A percentile compares a stretch with the other conserved stretches of the same genome.
phyloP scores from a whole-genome alignment of 2,888 invertebrate genomes.

The Dryobota labecula region DNA sequence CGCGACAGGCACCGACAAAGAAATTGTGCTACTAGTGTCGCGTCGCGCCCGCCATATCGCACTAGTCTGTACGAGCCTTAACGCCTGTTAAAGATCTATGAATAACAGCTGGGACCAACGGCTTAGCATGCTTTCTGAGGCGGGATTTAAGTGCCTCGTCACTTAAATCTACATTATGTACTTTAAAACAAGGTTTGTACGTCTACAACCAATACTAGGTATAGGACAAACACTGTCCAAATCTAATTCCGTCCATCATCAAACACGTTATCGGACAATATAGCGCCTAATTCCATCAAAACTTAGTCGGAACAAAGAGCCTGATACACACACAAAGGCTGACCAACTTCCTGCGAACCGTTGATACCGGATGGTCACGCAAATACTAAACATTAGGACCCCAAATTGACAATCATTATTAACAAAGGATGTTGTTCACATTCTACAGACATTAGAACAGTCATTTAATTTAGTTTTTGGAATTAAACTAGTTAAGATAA shows the following conservation, averaged over 20 bases:
- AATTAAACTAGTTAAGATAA: conserved; percentile 28
- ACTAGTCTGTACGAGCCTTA: no score
- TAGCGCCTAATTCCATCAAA: conserved; percentile 24
- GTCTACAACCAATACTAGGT: neutral
- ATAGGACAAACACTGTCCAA: neutral
- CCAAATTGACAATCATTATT: conserved; percentile 44
- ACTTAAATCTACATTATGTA: neutral
- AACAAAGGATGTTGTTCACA: conserved; percentile 39
- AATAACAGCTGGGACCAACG: no score
- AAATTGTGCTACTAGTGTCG: no score
- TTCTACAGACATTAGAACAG: conserved; percentile 8
- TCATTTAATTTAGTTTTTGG: conserved; percentile 48
- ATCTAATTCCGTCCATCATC: neutral
- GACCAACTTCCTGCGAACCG: conserved; percentile 41
- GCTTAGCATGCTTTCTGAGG: no score
- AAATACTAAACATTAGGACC: conserved; percentile 39
- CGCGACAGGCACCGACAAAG: no score
- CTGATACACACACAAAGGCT: conserved; percentile 28
- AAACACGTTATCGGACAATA: conserved; percentile 12
- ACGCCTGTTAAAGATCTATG: no score
- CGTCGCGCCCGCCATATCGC: no score
- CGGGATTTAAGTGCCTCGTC: no score
- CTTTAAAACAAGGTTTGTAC: neutral
- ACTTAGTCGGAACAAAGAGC: conserved; percentile 37
- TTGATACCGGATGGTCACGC: conserved; percentile 36